Conservation (phyloP, 2,888 invertebrate genomes). For the Zaprionus bogoriensis region DNA sequence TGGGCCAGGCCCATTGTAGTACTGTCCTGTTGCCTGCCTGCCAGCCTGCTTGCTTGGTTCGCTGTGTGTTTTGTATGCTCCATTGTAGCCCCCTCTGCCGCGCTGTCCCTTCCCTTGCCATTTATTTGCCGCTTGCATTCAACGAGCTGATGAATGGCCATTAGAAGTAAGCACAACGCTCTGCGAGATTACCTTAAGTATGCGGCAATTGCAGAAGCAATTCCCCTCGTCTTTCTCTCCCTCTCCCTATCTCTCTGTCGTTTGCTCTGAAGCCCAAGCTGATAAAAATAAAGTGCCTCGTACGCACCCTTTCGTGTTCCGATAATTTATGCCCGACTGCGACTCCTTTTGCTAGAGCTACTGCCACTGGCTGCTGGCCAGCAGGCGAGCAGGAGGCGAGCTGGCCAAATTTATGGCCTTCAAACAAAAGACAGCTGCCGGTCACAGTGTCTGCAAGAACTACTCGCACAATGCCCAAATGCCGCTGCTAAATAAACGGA, state of each 20-base stretch:
- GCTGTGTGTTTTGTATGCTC: slow-evolving; percentile 3
- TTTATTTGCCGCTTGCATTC: slow-evolving; percentile 77
- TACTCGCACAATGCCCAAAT: slow-evolving; percentile 52
- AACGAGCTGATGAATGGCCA: slow-evolving; percentile 76
- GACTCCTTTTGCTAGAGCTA: too few relatives aligned
- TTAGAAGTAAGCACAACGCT: slow-evolving; percentile 72
- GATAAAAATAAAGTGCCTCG: slow-evolving; percentile 59
- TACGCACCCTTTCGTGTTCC: slow-evolving; percentile 43
- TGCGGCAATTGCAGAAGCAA: slow-evolving; percentile 76
- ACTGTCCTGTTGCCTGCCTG: not conserved
- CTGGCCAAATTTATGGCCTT: slow-evolving; percentile 57
- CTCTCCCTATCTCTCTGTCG: too few relatives aligned
- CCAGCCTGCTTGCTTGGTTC: not conserved
- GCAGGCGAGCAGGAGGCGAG: not conserved
- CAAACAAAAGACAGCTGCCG: slow-evolving; percentile 70
- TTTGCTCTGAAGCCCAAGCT: slow-evolving; percentile 62
- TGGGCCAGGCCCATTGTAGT: slow-evolving; percentile 58
- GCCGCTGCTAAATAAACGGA: slow-evolving; percentile 70
- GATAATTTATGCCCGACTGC: slow-evolving; percentile 67
- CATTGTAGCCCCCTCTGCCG: slow-evolving; percentile 1
- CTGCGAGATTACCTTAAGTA: slow-evolving; percentile 73
- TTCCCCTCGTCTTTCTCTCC: too few relatives aligned
- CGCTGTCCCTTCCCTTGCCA: slow-evolving; percentile 44
- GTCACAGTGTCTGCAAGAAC: slow-evolving; percentile 47
- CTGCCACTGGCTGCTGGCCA: too few relatives aligned